Base-by-base conservation (phyloP, 2,113 vertebrate species). In the Anarrhichthys ocellatus region DNA sequence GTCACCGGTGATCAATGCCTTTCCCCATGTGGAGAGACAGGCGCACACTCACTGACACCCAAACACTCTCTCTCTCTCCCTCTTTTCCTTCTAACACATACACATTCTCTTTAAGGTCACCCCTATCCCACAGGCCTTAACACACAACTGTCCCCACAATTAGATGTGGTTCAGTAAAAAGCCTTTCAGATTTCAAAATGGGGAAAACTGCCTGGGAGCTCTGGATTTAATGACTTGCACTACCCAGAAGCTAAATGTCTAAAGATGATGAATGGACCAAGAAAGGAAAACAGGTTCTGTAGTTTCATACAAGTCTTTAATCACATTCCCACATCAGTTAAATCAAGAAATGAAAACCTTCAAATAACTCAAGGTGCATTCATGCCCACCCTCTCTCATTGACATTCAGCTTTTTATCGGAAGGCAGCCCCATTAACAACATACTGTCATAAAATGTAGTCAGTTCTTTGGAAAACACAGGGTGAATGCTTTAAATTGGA, bases 1-100 rank as follows among this genome's bases (percentile, higher is more conserved):
- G 93, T 89, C 89, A 91, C 75, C 63, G 32, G 83, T 94, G 92
- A 95, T 95, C 91, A 94, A 94, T 93, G 91, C 80, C 82, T 87
- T 87, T 88, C 79, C 73, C 77, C 75, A 92, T 87, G 80, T 72
- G 83, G 85, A 89, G 83, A 87, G 89, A 88, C 91, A 86, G 77
- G 75, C 42, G 2, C 80, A 83, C 69, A 85, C 82, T 82, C 84
- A 73, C 67, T 62, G 72, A 76, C 86, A 79, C 80, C 75, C 78
- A 78, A 78, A 87, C 46, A 72, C 82, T 29, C 73, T 63, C 75
- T 36, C 42, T 34, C 73, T 63, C 75, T 36, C 42, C 65, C 54
- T 82, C 63, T 59, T 64, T 48, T 54, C 71, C 22, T 76, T 84
- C 59, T 1, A 52, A 84, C 80, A 78, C 79, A 72, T 58, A 84